Base-by-base conservation (phyloP, 2,113 vertebrate genomes). In the Orthonyx spaldingii region DNA sequence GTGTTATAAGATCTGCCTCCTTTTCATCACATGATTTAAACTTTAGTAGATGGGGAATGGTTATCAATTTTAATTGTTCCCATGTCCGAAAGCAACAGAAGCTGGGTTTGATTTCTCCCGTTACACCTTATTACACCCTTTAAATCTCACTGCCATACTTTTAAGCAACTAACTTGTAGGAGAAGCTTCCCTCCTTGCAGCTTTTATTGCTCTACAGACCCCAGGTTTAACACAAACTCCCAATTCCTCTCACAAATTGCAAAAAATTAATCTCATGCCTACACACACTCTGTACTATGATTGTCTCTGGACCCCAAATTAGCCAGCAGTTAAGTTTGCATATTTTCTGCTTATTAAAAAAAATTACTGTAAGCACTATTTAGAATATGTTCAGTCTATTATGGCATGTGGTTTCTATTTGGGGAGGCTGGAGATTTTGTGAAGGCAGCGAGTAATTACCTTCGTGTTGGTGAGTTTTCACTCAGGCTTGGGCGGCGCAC, bases 361-460 rank as follows among this genome's bases (percentile, higher is more conserved):
- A 98, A 99, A 99, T 98, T 98, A 94, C 93, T 74, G 24, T 90
- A 98, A 98, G 98, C 98, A 93, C 97, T 97, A 98, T 98, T 98
- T 97, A 96, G 97, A 98, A 98, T 97, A 96, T 71, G 76, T 89
- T 93, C 93, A 63, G 96, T 94, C 98, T 98, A 98, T 97, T 97
- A 96, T 96, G 98, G 98, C 99, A 99, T 99, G 98, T 99, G 99
- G 98, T 99, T 99, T 98, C 99, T 98, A 99, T 99, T 99, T 99
- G 97, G 97, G 97, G 96, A 98, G 98, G 98, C 98, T 98, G 98
- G 98, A 97, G 96, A 97, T 97, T 97, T 94, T 97, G 97, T 13
- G 75, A 98, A 97, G 96, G 97, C 97, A 97, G 98, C 96, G 97
- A 98, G 98, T 98, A 98, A 98, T 98, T 98, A 98, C 97, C 98